A percentile compares a stretch with the other conserved stretches of the same genome.
Evolutionary conservation across 1,140 invertebrate genomes (phyloP).

Genomic region (Lepidurus apus): DNA sequence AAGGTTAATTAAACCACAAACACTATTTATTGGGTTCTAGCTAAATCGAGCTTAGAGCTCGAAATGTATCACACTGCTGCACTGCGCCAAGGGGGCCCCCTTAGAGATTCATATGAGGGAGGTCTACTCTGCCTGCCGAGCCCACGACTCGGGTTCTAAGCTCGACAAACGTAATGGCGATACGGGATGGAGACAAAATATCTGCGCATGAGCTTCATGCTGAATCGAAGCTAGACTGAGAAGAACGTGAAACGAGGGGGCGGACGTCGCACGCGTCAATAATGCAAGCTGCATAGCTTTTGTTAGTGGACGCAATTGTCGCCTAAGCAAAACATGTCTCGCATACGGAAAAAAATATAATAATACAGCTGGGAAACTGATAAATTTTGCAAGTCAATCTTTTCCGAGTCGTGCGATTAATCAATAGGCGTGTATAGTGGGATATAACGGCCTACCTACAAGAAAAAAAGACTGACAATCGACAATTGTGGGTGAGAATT

Average conservation of each 20-base stretch:
- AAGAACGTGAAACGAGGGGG: background rate
- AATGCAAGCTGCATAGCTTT: background rate
- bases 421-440: too few relatives aligned
- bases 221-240: background rate
- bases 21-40: background rate
- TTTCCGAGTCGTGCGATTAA: background rate
- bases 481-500: too few relatives aligned
- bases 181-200: constrained; percentile 13
- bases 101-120: background rate
- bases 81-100: constrained; percentile 15
- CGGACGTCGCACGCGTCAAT: constrained; percentile 11
- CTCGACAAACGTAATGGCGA: constrained; percentile 14
- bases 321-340: background rate
- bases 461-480: too few relatives aligned
- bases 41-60: constrained; percentile 16
- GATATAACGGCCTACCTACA: too few relatives aligned
- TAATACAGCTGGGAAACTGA: background rate
- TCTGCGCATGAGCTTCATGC: constrained; percentile 13
- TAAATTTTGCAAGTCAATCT: background rate
- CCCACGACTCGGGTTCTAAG: constrained; percentile 1
- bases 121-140: constrained; percentile 13
- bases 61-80: constrained; percentile 15
- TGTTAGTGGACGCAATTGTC: background rate
- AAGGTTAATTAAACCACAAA: background rate
- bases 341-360: background rate